A percentile compares a stretch with the other conserved stretches of the same genome.
phyloP scores from a whole-genome alignment of 2,113 vertebrate genomes.

The Hydrolagus affinis region DNA sequence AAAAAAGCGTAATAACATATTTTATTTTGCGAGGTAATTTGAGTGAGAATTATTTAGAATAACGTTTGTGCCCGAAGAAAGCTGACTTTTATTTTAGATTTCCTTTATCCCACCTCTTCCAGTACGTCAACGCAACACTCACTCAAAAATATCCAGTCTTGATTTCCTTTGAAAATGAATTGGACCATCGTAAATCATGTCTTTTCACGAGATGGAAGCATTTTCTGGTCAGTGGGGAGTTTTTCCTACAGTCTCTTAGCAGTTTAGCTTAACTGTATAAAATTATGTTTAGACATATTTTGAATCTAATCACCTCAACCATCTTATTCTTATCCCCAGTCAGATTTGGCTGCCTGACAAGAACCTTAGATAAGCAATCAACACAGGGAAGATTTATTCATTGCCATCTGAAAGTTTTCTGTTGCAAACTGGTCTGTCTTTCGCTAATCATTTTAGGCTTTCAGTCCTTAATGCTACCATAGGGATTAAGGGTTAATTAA shows the following conservation, averaged over 20 bases:
- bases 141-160: not conserved
- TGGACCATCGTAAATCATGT: not conserved
- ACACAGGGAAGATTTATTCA: not conserved
- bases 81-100: no score
- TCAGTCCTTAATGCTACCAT: not conserved
- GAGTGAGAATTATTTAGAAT: no score
- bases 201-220: not conserved
- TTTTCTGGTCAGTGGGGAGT: not conserved
- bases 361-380: not conserved
- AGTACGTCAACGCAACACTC: not conserved
- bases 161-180: not conserved
- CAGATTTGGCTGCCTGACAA: constrained; percentile 9
- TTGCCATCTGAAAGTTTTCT: not conserved
- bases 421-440: not conserved
- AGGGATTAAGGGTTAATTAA: constrained; percentile 8
- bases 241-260: not conserved
- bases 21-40: no score
- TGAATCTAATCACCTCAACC: not conserved
- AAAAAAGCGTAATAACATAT: no score
- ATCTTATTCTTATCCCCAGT: not conserved
- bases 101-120: not conserved
- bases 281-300: not conserved
- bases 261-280: not conserved
- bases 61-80: no score
- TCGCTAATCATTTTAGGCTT: not conserved